Conservation (phyloP, 1,140 invertebrate genomes). For the Drosophila oshimai region DNA sequence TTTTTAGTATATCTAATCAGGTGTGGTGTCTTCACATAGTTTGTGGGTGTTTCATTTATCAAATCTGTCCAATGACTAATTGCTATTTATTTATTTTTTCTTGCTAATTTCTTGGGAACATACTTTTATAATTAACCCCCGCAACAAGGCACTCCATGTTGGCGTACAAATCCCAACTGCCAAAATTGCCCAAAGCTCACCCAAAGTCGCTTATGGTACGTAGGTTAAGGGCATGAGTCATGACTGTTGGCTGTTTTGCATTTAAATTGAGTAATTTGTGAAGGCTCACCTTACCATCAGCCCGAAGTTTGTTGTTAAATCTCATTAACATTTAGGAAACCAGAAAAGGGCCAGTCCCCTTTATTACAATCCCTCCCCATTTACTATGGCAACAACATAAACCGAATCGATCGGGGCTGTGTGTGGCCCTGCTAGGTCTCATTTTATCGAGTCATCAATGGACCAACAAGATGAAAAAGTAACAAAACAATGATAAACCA, state of each 20-base stretch:
- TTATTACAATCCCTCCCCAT: slow-evolving; percentile 2
- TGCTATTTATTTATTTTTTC: slow-evolving; percentile 9
- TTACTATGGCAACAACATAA: background rate
- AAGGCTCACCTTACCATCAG: background rate
- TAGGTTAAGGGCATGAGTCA: slow-evolving; percentile 43
- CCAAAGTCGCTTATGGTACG: background rate
- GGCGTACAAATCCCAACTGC: slow-evolving; percentile 27
- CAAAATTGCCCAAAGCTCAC: slow-evolving; percentile 7
- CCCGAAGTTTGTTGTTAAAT: slow-evolving; percentile 21
- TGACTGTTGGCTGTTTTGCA: slow-evolving; percentile 24
- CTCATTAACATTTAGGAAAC: slow-evolving; percentile 25
- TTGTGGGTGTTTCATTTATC: slow-evolving; percentile 31
- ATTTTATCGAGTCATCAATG: slow-evolving; percentile 50
- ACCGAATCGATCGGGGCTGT: slow-evolving; percentile 16
- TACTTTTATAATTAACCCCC: slow-evolving; percentile 17
- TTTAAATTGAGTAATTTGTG: slow-evolving; percentile 42
- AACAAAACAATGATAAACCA: slow-evolving; percentile 22
- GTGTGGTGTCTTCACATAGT: slow-evolving; percentile 30
- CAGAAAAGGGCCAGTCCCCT: background rate
- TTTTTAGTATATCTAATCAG: slow-evolving; percentile 1
- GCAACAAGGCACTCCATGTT: slow-evolving; percentile 24
- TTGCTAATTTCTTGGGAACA: slow-evolving; percentile 29
- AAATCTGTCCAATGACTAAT: slow-evolving; percentile 34
- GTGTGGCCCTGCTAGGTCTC: slow-evolving; percentile 15
- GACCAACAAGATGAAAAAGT: background rate